A percentile compares a stretch with the other conserved stretches of the same genome.
These are phyloP conservation scores for Chloroceryle amazona DNA, from an alignment of 2,797 vertebrate genomes.

Conservation along the genomic window DNA sequence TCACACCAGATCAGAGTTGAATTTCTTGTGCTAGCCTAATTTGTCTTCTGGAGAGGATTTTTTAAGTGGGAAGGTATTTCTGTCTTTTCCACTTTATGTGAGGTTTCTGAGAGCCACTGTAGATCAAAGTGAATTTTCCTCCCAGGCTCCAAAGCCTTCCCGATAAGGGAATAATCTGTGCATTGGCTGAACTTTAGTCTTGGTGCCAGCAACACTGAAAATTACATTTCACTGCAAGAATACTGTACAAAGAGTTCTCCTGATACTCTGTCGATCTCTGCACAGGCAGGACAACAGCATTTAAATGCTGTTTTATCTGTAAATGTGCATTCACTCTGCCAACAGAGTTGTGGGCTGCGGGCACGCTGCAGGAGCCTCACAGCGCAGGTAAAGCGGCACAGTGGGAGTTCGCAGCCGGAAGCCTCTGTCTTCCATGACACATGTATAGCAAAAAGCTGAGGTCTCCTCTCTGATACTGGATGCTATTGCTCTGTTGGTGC, in stretches of 20 bases:
- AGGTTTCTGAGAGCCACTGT: not conserved
- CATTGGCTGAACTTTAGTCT: not conserved
- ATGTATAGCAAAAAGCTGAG: not conserved
- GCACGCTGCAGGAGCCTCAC: fast-evolving
- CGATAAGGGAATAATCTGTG: not conserved
- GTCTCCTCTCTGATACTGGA: not conserved
- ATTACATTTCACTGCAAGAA: conserved; percentile 11
- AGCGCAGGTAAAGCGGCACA: not conserved
- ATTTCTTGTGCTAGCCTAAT: not conserved
- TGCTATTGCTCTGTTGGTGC: not conserved
- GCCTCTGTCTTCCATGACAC: not conserved
- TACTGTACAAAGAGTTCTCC: not conserved
- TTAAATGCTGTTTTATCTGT: not conserved
- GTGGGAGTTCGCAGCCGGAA: not conserved
- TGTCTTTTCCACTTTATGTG: not conserved
- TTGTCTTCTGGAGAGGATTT: not conserved
- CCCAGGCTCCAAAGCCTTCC: not conserved
- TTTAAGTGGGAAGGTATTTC: not conserved
- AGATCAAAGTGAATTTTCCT: conserved; percentile 45
- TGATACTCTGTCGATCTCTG: not conserved
- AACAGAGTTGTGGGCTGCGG: fast-evolving
- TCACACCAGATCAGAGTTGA: not conserved
- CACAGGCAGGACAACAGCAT: not conserved
- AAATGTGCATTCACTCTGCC: not conserved
- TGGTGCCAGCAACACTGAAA: not conserved